Base-by-base conservation (phyloP, 2,888 invertebrate genomes). In the Xestia c-nigrum region DNA sequence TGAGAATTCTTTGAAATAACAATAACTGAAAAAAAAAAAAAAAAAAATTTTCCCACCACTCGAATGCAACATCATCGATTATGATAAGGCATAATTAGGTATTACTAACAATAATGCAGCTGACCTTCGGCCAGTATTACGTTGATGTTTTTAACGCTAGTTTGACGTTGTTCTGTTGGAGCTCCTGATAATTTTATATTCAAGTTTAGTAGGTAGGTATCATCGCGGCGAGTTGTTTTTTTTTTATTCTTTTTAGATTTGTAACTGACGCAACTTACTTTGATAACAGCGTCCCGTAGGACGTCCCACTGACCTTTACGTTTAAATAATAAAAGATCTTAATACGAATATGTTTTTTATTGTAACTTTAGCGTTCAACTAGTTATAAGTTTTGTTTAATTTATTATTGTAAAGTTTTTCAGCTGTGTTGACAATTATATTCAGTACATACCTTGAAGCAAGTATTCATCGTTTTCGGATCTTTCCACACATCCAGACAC, bases 371-470 rank as follows among this genome's bases (percentile, higher is more conserved):
- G 46, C 63, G 6, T 38, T 24, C 10, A 3, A 12, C 1, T 46
- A 21, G 31, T 52, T 43, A 9, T 50, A 9, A 6, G 5, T 52
- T 31, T 31, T 43, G 19, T 31, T 64, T 12, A 47, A 31, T n/a
- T 57, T 43, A 57, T 47, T 38, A 31, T 24, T n/a, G 21, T 31
- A 40, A 40, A 21, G 24, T 5, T 47, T 76, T 55, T 46, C 38
- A 84, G 84, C 52, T 55, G 55, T n/a, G 38, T 14, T 40, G 9
- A 19, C 24, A 19, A 55, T 31, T 16, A 50, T 9, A 31, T 40
- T 16, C 19, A 43, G 43, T 14, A 55, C 67, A 64, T 79, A 82
- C 83, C 57, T n/a, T 66, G 75, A 46, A 65, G 55, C n/a, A 83
- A 67, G 10, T 43, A 52, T 69, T 79, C 9, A 16, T 4, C 38